A percentile compares a stretch with the other conserved stretches of the same genome.
These are phyloP conservation scores for Coptodon bakossiorum DNA, from an alignment of 2,113 vertebrate genomes.

Conservation along the genomic window DNA sequence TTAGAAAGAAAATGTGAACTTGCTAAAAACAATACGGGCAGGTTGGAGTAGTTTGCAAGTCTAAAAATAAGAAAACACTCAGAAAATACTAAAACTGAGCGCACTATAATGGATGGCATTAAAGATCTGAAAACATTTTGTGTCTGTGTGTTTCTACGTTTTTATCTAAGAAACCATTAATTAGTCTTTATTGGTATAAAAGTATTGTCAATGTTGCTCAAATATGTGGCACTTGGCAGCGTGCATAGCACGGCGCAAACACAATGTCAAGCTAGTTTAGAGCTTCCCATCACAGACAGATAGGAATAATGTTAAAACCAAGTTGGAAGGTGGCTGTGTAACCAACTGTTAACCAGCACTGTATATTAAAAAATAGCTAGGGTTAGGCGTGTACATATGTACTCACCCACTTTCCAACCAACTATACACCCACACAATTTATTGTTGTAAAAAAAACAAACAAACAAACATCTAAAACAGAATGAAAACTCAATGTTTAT, in stretches of 20 bases:
- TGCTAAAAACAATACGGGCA: neutral
- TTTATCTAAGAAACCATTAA: neutral
- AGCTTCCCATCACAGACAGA: neutral
- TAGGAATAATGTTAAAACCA: neutral
- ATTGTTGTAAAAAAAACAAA: neutral
- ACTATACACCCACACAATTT: neutral
- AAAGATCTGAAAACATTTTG: neutral
- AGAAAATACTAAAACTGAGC: neutral
- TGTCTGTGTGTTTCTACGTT: neutral
- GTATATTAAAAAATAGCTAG: neutral
- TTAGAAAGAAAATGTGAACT: neutral
- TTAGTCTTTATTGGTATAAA: neutral
- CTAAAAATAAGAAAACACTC: neutral
- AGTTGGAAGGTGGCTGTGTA: neutral
- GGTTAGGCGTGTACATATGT: neutral
- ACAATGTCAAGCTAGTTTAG: neutral
- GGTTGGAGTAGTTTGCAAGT: neutral
- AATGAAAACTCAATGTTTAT: neutral
- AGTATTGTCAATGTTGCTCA: neutral
- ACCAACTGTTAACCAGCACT: neutral
- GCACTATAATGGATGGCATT: neutral
- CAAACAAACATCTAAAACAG: neutral
- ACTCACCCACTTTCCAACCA: neutral
- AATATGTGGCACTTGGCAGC: neutral
- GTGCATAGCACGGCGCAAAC: neutral